Evolutionary conservation across 2,797 vertebrate genomes (phyloP).

Genomic region (Etheostoma nigrum): DNA sequence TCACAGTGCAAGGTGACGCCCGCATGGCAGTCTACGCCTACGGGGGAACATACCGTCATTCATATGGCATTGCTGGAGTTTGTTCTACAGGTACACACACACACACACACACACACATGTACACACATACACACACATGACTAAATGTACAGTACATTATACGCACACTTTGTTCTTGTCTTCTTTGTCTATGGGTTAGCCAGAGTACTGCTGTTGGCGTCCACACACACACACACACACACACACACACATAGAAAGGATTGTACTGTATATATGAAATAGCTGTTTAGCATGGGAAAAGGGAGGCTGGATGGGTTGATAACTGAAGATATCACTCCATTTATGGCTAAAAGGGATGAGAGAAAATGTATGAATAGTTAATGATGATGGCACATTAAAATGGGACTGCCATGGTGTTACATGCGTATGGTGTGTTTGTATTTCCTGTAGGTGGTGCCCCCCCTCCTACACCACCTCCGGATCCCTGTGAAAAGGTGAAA

Average conservation of each 20-base stretch:
- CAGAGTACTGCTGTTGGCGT: too few species aligned
- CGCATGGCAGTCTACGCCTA: conserved; percentile 36
- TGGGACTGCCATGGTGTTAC: not conserved
- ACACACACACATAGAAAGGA: not conserved
- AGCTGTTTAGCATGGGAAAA: too few species aligned
- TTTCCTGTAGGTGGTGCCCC: conserved; percentile 7
- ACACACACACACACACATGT: not conserved
- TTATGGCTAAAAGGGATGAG: not conserved
- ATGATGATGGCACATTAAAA: not conserved
- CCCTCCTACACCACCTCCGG: not conserved
- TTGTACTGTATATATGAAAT: too few species aligned
- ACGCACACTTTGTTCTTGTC: too few species aligned
- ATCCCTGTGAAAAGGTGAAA: conserved; percentile 39
- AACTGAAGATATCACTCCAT: not conserved
- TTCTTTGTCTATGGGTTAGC: too few species aligned
- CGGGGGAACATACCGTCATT: not conserved
- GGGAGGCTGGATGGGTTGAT: too few species aligned
- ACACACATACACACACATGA: not conserved
- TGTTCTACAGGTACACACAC: conserved; percentile 33
- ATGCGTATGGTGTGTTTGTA: not conserved
- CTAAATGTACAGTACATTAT: too few species aligned
- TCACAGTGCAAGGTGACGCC: conserved; percentile 37
- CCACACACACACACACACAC: not conserved
- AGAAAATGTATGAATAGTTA: not conserved
- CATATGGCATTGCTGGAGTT: conserved; percentile 41